Conservation (phyloP, 2,113 vertebrate genomes). For the Zingel zingel region DNA sequence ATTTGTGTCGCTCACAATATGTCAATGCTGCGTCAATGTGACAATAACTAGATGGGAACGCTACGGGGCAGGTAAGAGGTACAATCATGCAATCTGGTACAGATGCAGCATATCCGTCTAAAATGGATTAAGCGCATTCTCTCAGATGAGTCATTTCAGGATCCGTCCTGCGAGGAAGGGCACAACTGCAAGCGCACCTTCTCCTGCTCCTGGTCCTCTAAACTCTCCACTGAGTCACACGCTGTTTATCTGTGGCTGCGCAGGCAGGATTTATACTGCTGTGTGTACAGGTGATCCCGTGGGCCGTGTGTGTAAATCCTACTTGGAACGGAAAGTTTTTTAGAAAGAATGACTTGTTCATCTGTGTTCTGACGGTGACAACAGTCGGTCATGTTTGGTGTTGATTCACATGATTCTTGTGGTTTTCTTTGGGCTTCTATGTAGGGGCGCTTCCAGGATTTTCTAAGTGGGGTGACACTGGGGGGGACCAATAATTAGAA, state of each 20-base stretch:
- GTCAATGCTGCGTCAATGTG: constrained; percentile 2
- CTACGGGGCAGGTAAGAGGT: constrained; percentile 35
- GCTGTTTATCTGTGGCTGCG: constrained; percentile 48
- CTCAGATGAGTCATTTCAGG: constrained; percentile 67
- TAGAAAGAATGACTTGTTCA: constrained; percentile 6
- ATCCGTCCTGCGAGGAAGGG: constrained; percentile 29
- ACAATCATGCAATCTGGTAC: constrained; percentile 35
- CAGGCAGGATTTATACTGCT: constrained; percentile 52
- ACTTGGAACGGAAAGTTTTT: constrained; percentile 9
- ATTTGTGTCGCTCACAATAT: constrained; percentile 2
- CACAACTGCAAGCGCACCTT: constrained; percentile 22
- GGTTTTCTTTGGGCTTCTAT: background rate
- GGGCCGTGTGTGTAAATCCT: constrained; percentile 24
- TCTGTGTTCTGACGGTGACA: constrained; percentile 35
- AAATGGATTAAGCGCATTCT: constrained; percentile 74
- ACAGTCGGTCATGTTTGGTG: background rate
- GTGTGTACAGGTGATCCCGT: constrained; percentile 29
- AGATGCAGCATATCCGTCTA: constrained; percentile 31
- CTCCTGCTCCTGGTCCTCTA: background rate
- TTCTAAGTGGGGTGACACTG: too few relatives aligned
- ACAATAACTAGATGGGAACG: background rate
- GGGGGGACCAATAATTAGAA: too few relatives aligned
- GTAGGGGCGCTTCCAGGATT: too few relatives aligned
- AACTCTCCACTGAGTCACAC: constrained; percentile 17
- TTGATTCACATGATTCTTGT: background rate